Percentiles rank a stretch among this genome's conserved stretches.
Evolutionary conservation across 2,797 vertebrate species (phyloP).

Genomic region (Todus mexicanus): DNA sequence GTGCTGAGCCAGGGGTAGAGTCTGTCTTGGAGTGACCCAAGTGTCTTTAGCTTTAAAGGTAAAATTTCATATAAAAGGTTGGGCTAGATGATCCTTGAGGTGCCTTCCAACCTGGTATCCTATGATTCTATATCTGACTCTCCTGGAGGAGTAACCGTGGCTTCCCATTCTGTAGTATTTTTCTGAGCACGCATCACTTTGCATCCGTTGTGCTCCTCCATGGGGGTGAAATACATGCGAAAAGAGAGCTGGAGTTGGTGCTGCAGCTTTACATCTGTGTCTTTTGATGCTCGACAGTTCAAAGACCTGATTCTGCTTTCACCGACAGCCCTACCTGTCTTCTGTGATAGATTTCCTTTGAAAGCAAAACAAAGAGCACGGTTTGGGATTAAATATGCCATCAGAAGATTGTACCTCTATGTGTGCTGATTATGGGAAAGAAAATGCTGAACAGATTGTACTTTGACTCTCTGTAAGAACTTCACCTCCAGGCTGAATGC

Average conservation of each 20-base stretch:
- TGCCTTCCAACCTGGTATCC: too few relatives aligned
- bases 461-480: neutral
- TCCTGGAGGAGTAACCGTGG: neutral
- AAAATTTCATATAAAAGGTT: neutral
- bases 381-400: neutral
- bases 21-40: neutral
- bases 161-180: neutral
- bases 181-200: neutral
- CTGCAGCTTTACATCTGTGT: neutral
- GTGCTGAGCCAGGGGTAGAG: neutral
- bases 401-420: neutral
- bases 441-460: neutral
- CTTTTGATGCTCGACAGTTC: neutral
- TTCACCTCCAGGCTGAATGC: conserved; percentile 10
- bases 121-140: neutral
- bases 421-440: neutral
- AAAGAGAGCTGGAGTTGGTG: neutral
- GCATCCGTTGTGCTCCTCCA: neutral
- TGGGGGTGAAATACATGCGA: neutral
- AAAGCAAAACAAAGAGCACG: neutral
- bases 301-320: neutral
- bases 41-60: neutral
- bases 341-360: neutral
- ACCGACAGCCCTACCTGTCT: neutral
- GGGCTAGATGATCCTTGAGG: too few relatives aligned